These are phyloP conservation scores for Morbakka virulenta DNA, from an alignment of 30 jellyfish, hydroid and myxozoan genomes.

Conservation along the genomic window DNA sequence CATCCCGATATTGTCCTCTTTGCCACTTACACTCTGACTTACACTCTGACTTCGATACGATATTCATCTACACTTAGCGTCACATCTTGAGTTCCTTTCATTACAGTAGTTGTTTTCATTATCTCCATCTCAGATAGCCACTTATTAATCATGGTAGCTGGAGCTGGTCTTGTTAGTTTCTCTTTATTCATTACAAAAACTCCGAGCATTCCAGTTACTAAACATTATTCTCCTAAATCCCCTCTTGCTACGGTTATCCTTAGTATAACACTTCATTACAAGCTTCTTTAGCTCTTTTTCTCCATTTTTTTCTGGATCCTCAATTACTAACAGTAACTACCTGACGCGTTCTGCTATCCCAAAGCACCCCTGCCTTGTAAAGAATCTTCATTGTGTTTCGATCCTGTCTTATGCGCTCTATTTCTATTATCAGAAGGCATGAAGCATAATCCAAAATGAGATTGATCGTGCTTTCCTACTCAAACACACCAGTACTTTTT, in stretches of 20 bases:
- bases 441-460: background rate
- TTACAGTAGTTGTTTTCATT: background rate
- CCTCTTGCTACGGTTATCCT: background rate
- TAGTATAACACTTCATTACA: background rate
- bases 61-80: background rate
- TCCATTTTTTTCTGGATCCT: background rate
- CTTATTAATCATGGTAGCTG: background rate
- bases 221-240: background rate
- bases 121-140: background rate
- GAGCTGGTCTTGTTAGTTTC: background rate
- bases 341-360: background rate
- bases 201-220: background rate
- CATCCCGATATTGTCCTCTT: background rate
- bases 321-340: background rate
- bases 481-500: background rate
- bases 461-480: background rate
- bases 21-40: background rate
- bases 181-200: background rate
- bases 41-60: background rate
- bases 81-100: background rate
- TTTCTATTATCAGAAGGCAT: background rate
- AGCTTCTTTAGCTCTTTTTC: background rate
- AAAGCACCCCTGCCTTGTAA: background rate
- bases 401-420: background rate
- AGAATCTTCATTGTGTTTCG: background rate